Base-by-base conservation (phyloP, 2,113 vertebrate genomes). In the Phaethon lepturus region DNA sequence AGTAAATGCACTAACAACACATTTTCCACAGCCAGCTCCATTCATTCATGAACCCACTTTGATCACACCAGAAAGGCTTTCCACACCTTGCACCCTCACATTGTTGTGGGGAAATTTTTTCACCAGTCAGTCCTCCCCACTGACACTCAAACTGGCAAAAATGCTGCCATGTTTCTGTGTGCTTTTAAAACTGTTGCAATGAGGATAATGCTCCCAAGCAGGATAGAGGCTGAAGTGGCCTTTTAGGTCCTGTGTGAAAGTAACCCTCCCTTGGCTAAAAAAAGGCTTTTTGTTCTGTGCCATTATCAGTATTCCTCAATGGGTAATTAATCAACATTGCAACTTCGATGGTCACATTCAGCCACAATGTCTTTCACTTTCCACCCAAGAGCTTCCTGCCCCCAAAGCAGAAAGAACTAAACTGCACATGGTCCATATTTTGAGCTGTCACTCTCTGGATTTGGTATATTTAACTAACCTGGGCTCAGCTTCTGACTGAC, bases 11-110 rank as follows among this genome's bases (percentile, higher is more conserved):
- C 6, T 22, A 33, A 28, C 7, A 17, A 28, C 10, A 28, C 5
- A 7, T 52, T 71, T 71, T 68, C 31, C 28, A 11, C 29, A 40
- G 42, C 42, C 40, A 66, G 16, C 2, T 67, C 16, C n/a, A 28
- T 4, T 59, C 31, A 22, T 26, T 71, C 24, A 7, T 42, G 8
- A 63, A 13, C 3, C 10, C 11, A 35, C 6, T 53, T 74, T 55
- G 33, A 6, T 45, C 29, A 33, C 26, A 74, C 5, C 10, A 33
- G 23, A 90, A 64, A 62, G 26, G 4, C 10, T 44, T 89, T 40
- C 18, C 5, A 3, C 1, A 1, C 8, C 35, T 58, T 68, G 3
- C 19, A 67, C 8, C 9, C 20, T 69, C 17, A 17, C 4, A 7
- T 9, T 52, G 16, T 25, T 56, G 26, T 6, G 4, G 9, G 22